Conservation (phyloP, 2,797 vertebrate genomes). For the Neosilurus mollespiculum region DNA sequence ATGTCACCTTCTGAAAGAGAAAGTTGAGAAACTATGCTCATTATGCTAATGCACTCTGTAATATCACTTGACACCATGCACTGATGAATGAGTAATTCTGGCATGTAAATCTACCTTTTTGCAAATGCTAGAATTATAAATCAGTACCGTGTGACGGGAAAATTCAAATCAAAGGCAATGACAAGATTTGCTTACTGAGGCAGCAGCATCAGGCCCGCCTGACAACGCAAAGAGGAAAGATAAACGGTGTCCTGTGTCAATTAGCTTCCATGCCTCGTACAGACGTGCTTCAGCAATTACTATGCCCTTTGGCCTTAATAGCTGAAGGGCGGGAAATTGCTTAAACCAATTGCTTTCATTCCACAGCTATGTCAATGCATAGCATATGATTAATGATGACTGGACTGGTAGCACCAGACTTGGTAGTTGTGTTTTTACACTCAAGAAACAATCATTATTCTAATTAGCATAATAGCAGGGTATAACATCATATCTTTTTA, state of each 20-base stretch:
- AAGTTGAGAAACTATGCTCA: neutral
- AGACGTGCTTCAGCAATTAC: neutral
- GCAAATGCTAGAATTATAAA: constrained; percentile 20
- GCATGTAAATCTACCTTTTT: neutral
- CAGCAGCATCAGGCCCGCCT: neutral
- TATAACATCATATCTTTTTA: neutral
- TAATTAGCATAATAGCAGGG: constrained; percentile 8
- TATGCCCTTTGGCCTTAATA: neutral
- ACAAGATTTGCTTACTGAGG: constrained; percentile 11
- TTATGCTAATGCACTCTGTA: neutral
- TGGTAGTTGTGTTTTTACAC: neutral
- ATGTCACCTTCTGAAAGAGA: neutral
- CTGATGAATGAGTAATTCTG: neutral
- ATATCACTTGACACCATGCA: neutral
- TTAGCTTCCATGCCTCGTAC: constrained; percentile 7
- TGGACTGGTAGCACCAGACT: neutral
- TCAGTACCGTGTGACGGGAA: neutral
- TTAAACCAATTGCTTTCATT: constrained; percentile 4
- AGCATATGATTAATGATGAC: constrained; percentile 27
- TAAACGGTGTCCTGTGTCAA: constrained; percentile 18
- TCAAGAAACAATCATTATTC: neutral
- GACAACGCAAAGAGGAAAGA: constrained; percentile 9
- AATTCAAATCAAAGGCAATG: constrained; percentile 24
- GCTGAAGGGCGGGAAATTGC: constrained; percentile 16
- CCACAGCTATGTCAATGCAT: constrained; percentile 2